These are phyloP conservation scores for Tiliacea citrago DNA, from an alignment of 2,888 invertebrate genomes.

Conservation along the genomic window DNA sequence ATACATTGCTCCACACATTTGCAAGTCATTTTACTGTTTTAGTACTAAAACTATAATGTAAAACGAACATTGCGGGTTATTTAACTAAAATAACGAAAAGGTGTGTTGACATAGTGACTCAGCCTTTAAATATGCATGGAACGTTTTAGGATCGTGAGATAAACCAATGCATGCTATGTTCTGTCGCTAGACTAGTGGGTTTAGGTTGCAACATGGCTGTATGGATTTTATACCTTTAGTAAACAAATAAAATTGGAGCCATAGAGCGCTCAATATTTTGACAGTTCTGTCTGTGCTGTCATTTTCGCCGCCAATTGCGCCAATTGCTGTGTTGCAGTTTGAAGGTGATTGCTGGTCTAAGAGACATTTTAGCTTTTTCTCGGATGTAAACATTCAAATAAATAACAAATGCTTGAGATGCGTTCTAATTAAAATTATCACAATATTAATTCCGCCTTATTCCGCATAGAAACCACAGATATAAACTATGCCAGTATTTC, in stretches of 20 bases:
- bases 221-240: constrained; percentile 31
- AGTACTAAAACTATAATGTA: constrained; percentile 30
- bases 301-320: constrained; percentile 13
- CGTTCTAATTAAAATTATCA: constrained; percentile 18
- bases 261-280: constrained; percentile 1
- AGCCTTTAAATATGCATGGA: constrained; percentile 58
- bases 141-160: constrained; percentile 58
- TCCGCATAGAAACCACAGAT: constrained; percentile 15
- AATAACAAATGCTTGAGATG: neutral
- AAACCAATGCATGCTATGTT: constrained; percentile 45
- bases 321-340: too few species aligned
- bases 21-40: constrained; percentile 18
- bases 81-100: constrained; percentile 28
- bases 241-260: constrained; percentile 13
- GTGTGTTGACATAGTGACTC: constrained; percentile 64
- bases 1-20: constrained; percentile 40
- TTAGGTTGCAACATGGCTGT: constrained; percentile 54
- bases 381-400: neutral
- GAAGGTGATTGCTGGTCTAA: too few species aligned
- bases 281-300: neutral
- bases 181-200: constrained; percentile 20
- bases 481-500: constrained; percentile 22
- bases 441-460: neutral
- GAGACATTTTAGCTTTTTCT: neutral
- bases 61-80: constrained; percentile 21